These are phyloP conservation scores for Holotrichia oblita DNA, from an alignment of 1,140 invertebrate species.

Conservation along the genomic window DNA sequence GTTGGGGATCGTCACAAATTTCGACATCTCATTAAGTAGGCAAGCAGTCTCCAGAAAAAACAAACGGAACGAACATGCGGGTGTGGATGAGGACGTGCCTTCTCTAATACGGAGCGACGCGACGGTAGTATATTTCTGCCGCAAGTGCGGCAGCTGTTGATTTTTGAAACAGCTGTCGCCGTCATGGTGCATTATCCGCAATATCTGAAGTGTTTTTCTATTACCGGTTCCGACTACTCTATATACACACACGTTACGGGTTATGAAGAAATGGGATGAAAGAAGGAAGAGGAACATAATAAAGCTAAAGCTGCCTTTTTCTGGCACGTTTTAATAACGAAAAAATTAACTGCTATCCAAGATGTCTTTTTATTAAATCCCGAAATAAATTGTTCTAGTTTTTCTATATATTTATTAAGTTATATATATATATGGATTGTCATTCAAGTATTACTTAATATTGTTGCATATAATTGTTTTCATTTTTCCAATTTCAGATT, in stretches of 20 bases:
- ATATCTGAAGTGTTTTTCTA: constrained; percentile 21
- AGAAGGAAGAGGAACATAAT: constrained; percentile 15
- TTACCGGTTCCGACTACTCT: constrained; percentile 6
- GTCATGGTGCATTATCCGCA: constrained; percentile 19
- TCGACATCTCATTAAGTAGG: constrained; percentile 20
- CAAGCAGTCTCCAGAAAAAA: constrained; percentile 14
- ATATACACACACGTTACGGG: not conserved
- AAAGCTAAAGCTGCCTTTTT: not conserved
- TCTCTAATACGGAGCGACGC: not conserved
- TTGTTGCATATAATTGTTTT: no score
- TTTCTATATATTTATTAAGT: no score
- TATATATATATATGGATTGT: no score
- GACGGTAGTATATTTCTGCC: constrained; percentile 4
- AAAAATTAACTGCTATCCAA: not conserved
- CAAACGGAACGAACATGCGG: constrained; percentile 14
- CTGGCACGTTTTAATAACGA: constrained; percentile 7
- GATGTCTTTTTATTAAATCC: constrained; percentile 11
- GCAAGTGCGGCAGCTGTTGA: constrained; percentile 10
- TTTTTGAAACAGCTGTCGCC: constrained; percentile 19
- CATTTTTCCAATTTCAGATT: no score
- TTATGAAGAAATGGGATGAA: not conserved
- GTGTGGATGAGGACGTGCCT: constrained; percentile 10
- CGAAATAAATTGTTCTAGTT: not conserved
- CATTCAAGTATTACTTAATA: no score
- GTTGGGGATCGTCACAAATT: constrained; percentile 16